Base-by-base conservation (phyloP, 2,113 vertebrate species). In the Osmerus mordax region DNA sequence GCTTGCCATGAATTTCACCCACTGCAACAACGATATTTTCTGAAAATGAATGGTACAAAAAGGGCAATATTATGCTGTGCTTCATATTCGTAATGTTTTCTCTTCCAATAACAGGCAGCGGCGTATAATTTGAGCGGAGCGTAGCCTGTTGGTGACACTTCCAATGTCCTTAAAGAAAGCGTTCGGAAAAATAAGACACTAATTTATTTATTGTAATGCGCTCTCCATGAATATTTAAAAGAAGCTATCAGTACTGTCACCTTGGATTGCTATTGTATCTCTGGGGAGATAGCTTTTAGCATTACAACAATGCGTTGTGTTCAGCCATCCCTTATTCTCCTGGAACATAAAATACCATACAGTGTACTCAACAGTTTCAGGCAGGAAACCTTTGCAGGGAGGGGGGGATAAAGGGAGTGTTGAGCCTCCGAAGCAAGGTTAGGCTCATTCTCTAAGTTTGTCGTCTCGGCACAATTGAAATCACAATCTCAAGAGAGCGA, bases 141-240 rank as follows among this genome's bases (percentile, higher is more conserved):
- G 60, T 21, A 72, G 78, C 68, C 23, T 18, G 28, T 16, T 32
- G 58, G 75, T 78, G n/a, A 66, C 70, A 41, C 73, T 77, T 83
- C 62, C 73, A 70, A 86, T 80, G 77, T 70, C 80, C 79, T 87
- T 85, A 71, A 83, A 80, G 77, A 80, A 80, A 85, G 77, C 87
- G 84, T 83, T 76, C 66, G 69, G 66, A 79, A 75, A 80, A 82
- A 83, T 79, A 87, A 81, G 85, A 73, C 4, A 77, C 83, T 85
- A 83, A 85, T 85, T 86, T 86, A 83, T 85, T 87, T 87, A 88
- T 84, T 86, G 81, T 84, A 79, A 85, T 86, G 78, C 73, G 67
- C 73, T 81, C 54, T 62, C 58, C 62, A 76, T 86, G 79, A 87
- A 88, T 89, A 88, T 88, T 81, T 81, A 85, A 80, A 64, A 82